Percentiles rank a stretch among this genome's conserved stretches.
These are phyloP conservation scores for Trichogramma evanescens DNA, from an alignment of 2,888 invertebrate genomes.

Conservation along the genomic window DNA sequence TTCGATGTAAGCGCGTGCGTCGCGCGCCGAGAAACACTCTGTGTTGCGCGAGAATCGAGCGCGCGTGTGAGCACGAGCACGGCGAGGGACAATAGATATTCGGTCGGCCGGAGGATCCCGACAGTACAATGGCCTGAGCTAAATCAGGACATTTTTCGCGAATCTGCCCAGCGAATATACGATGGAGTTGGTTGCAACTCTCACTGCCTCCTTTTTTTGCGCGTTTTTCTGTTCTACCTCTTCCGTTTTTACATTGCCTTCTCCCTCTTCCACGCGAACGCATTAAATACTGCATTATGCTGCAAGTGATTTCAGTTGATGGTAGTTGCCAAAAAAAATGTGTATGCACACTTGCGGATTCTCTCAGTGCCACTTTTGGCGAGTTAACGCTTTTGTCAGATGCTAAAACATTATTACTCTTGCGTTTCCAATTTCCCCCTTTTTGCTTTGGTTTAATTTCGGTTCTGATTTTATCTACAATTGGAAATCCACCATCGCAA, in stretches of 20 bases:
- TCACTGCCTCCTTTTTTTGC: too few species aligned
- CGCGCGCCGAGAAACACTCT: too few species aligned
- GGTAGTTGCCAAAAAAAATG: constrained; percentile 36
- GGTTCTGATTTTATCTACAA: too few species aligned
- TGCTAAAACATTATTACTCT: too few species aligned
- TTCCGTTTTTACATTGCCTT: too few species aligned
- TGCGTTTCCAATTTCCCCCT: too few species aligned
- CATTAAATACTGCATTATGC: constrained; percentile 46
- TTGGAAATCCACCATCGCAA: too few species aligned
- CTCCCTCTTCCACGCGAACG: constrained; percentile 28
- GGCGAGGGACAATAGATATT: constrained; percentile 37
- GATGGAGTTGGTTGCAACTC: too few species aligned
- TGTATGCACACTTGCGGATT: constrained; percentile 23
- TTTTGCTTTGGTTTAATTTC: too few species aligned
- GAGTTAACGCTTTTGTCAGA: constrained; percentile 24
- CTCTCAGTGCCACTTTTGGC: constrained; percentile 39
- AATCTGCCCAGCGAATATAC: constrained; percentile 40
- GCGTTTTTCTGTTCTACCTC: too few species aligned
- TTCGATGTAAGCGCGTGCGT: too few species aligned
- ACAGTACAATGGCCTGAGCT: constrained; percentile 42
- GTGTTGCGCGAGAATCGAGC: constrained; percentile 8
- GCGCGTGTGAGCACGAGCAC: neutral
- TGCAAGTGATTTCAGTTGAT: constrained; percentile 36
- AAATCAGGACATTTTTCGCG: constrained; percentile 45
- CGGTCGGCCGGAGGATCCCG: constrained; percentile 20